phyloP scores from a whole-genome alignment of 2,888 invertebrate genomes.

The Plagodis pulveraria region DNA sequence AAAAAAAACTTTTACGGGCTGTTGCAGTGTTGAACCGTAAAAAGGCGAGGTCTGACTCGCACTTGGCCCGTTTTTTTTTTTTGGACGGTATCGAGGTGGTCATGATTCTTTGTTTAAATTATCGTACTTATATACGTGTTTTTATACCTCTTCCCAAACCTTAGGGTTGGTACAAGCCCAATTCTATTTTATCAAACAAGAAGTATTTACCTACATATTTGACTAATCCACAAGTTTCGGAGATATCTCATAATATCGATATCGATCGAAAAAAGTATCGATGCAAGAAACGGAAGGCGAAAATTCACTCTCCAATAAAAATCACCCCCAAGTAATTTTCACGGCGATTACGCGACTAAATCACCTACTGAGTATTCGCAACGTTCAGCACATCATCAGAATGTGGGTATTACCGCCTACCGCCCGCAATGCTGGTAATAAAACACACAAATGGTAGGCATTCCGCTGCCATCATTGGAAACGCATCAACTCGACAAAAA shows the following conservation, averaged over 20 bases:
- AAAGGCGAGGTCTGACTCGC: no score
- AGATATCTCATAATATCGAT: neutral
- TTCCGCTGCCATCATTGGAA: slow-evolving; percentile 26
- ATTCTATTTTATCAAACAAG: no score
- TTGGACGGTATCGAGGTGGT: no score
- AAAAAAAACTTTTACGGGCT: no score
- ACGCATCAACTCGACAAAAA: slow-evolving; percentile 29
- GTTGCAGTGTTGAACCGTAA: no score
- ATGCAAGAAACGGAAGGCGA: neutral
- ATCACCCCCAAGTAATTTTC: slow-evolving; percentile 7
- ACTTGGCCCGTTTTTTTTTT: no score
- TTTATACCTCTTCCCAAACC: no score
- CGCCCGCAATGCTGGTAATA: slow-evolving; percentile 4
- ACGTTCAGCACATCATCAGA: slow-evolving; percentile 1
- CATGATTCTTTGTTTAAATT: no score
- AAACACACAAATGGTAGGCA: slow-evolving; percentile 12
- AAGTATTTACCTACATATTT: no score
- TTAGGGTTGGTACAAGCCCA: no score
- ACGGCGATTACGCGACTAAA: slow-evolving; percentile 7
- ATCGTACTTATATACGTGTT: no score
- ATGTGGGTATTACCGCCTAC: slow-evolving; percentile 6
- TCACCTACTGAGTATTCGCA: neutral
- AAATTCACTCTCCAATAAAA: slow-evolving; percentile 15
- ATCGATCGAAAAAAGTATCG: neutral
- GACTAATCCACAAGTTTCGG: no score